phyloP scores from a whole-genome alignment of 2,113 vertebrate genomes.

The Albula glossodonta region DNA sequence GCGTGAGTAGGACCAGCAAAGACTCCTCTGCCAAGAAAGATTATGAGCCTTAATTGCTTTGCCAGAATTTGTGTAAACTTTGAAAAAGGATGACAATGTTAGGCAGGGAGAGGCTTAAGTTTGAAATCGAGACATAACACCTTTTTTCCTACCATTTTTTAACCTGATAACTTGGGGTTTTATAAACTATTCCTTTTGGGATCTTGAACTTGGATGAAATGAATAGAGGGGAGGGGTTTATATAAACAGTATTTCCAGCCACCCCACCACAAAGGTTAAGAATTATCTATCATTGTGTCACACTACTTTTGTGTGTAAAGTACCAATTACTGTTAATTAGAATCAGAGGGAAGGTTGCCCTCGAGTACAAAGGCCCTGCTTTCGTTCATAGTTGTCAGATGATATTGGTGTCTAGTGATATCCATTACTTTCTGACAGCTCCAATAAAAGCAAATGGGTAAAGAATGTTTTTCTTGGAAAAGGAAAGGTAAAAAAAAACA shows the following conservation, averaged over 20 bases:
- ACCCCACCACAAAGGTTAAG: background rate
- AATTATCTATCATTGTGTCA: background rate
- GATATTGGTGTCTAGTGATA: slow-evolving; percentile 2
- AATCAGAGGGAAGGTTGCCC: background rate
- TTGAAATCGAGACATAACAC: background rate
- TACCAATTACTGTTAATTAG: slow-evolving; percentile 29
- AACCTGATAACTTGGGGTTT: background rate
- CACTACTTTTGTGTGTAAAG: background rate
- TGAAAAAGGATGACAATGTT: slow-evolving; percentile 1
- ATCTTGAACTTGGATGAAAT: background rate
- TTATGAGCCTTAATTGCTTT: slow-evolving; percentile 22
- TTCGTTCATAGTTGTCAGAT: slow-evolving; percentile 3
- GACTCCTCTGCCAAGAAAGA: slow-evolving; percentile 20
- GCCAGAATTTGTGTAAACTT: slow-evolving; percentile 18
- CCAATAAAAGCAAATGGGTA: slow-evolving; percentile 3
- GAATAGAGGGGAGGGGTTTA: background rate
- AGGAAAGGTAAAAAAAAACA: background rate
- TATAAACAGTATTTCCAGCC: background rate
- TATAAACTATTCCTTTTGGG: background rate
- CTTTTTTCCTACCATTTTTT: background rate
- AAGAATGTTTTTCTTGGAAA: background rate
- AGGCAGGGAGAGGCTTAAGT: slow-evolving; percentile 15
- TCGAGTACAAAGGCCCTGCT: background rate
- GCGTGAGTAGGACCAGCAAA: slow-evolving; percentile 19
- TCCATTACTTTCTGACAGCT: slow-evolving; percentile 11